These are phyloP conservation scores for Eilema caniola DNA, from an alignment of 2,888 invertebrate genomes.

Conservation along the genomic window DNA sequence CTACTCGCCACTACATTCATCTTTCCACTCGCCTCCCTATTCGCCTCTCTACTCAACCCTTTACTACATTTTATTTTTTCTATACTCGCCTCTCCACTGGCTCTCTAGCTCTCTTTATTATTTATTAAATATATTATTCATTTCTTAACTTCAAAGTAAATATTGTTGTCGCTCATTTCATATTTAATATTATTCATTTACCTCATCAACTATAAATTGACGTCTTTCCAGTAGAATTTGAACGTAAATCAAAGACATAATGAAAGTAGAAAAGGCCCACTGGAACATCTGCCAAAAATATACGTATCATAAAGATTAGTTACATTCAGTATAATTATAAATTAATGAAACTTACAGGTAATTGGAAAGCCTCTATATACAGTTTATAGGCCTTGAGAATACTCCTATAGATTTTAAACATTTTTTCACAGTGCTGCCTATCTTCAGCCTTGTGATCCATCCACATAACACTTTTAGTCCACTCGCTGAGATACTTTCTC, in stretches of 20 bases:
- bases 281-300: background rate
- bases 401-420: background rate
- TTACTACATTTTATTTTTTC: no score
- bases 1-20: no score
- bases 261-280: background rate
- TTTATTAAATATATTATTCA: no score
- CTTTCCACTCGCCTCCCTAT: no score
- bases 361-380: background rate
- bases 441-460: background rate
- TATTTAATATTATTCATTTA: background rate
- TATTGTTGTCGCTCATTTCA: no score
- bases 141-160: no score
- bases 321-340: no score
- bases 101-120: no score
- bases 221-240: background rate
- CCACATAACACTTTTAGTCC: background rate
- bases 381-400: slow-evolving; percentile 9
- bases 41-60: no score
- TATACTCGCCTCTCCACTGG: no score
- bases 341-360: background rate
- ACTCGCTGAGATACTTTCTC: background rate
- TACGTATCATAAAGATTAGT: background rate
- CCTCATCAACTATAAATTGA: background rate
- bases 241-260: background rate
- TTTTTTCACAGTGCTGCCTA: background rate